A percentile compares a stretch with the other conserved stretches of the same genome.
Conservation (phyloP, 2,797 vertebrate species). For the Ptychobarbus kaznakovi region DNA sequence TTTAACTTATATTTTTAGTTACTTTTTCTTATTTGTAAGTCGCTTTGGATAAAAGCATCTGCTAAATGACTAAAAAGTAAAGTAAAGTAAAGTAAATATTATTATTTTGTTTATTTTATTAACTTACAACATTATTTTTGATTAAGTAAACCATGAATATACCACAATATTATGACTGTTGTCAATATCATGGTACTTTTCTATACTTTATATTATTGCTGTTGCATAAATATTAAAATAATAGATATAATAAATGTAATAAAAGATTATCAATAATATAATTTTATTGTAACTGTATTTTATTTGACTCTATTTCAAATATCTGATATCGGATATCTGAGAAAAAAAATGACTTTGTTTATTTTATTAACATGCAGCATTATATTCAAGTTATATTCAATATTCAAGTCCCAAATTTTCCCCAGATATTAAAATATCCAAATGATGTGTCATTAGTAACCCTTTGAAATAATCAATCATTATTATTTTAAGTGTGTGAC, state of each 20-base stretch:
- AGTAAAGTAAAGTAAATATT: too few species aligned
- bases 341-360: too few species aligned
- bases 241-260: neutral
- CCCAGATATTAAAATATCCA: too few species aligned
- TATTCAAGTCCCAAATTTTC: too few species aligned
- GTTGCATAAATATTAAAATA: neutral
- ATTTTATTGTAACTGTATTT: neutral
- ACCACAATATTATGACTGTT: neutral
- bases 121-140: neutral
- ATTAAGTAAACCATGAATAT: neutral
- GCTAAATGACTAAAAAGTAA: too few species aligned
- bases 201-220: neutral
- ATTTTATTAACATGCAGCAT: neutral
- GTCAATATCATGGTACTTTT: neutral
- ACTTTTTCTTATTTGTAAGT: too few species aligned
- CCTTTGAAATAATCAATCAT: too few species aligned
- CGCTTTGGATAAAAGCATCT: too few species aligned
- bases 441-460: too few species aligned
- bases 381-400: neutral
- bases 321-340: neutral
- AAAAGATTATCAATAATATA: neutral
- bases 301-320: neutral
- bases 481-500: too few species aligned
- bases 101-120: neutral
- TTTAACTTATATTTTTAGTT: too few species aligned